A percentile compares a stretch with the other conserved stretches of the same genome.
Conservation (phyloP, 2,797 vertebrate genomes). For the Delichon dasypus region DNA sequence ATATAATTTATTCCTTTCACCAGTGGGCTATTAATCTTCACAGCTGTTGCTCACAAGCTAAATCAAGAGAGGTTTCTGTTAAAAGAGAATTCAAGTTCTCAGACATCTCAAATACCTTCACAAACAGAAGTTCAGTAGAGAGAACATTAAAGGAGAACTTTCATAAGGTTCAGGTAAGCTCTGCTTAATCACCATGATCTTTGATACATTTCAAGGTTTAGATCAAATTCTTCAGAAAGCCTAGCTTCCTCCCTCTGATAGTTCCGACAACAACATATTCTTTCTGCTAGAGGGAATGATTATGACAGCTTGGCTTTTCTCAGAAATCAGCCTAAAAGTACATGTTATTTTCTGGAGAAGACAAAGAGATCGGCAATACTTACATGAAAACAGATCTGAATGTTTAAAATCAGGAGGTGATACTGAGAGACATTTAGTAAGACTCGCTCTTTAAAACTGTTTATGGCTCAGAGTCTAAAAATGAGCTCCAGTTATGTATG, state of each 20-base stretch:
- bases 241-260: neutral
- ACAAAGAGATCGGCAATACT: neutral
- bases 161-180: neutral
- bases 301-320: neutral
- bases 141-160: constrained; percentile 1
- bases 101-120: constrained; percentile 8
- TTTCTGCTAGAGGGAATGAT: neutral
- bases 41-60: neutral
- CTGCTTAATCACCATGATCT: neutral
- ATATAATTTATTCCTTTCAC: constrained; percentile 21
- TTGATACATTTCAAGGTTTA: constrained; percentile 1
- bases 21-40: neutral
- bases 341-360: neutral
- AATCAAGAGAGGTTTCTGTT: neutral
- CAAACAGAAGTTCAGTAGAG: neutral
- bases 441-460: neutral
- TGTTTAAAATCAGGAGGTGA: neutral
- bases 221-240: neutral
- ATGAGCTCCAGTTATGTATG: neutral
- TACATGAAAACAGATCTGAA: neutral
- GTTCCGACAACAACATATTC: neutral
- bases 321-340: neutral
- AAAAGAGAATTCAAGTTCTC: neutral
- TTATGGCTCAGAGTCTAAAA: neutral
- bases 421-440: neutral